Evolutionary conservation across 1,140 invertebrate species (phyloP), one percentile per base, ranked within the genome.

Genomic region (Melipona quadrifasciata): DNA sequence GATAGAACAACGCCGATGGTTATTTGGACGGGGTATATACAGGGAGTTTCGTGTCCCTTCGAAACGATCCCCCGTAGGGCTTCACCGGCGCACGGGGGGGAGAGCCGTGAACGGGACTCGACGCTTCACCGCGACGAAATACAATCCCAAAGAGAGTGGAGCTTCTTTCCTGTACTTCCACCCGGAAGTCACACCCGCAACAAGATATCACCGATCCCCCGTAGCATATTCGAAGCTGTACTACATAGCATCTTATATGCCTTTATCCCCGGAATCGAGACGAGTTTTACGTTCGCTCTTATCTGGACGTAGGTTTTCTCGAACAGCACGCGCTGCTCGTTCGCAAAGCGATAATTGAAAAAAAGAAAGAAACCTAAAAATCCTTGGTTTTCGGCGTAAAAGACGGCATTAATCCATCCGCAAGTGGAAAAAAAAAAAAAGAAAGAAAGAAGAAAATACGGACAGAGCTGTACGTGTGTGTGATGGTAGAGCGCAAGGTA

Each of bases 1-100:
- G 86, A 89, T 88, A 65, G 71, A 55, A 39, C n/a, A 76, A 68
- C 51, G 65, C 47, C 65, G 72, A 80, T 68, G 79, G n/a, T 80
- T 74, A 34, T 70, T 24, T 39, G 24, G 77, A 31, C 70, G 39
- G 39, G 10, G 39, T 47, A 39, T 58, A n/a, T 24, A 16, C 17
- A 34, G 58, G 31, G 68, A 79, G 78, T 79, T 74, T 80, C 80
- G 73, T 58, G 80, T 76, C 80, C 68, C 72, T 64, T 86, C 16
- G 12, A 31, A 31, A 31, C 34, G n/a, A 34, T 31, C 17, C 75
- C 61, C 27, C 57, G 39, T 80, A 70, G 73, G 87, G 75, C 71
- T 89, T 86, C 87, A 17, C 24, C 4, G 6, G 27, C n/a, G 85
- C 64, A 68, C 57, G 53, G n/a, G 71, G n/a, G n/a, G n/a, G n/a